These are phyloP conservation scores for Drosophila nr. fundita DNA, from an alignment of 2,888 invertebrate genomes.

Conservation along the genomic window DNA sequence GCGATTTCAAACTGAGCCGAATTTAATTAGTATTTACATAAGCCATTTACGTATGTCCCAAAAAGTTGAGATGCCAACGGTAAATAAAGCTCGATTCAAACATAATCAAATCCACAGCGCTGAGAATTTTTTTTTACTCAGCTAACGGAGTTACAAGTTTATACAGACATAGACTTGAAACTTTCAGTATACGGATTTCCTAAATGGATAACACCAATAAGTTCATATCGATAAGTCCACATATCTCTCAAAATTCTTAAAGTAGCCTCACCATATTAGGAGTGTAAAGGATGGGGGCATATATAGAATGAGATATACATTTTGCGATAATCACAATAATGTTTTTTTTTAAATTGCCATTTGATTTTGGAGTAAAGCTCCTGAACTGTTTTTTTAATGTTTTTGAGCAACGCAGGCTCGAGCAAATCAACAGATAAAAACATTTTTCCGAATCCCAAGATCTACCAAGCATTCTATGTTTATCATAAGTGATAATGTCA, in stretches of 20 bases:
- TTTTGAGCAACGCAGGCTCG: background rate
- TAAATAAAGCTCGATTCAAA: background rate
- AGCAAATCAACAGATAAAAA: background rate
- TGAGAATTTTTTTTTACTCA: background rate
- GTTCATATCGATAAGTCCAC: background rate
- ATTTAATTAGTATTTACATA: slow-evolving; percentile 5
- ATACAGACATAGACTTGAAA: background rate
- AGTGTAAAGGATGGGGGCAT: no score
- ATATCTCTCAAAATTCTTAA: background rate
- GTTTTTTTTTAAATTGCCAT: background rate
- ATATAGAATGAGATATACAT: background rate
- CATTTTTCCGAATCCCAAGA: background rate
- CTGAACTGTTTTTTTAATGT: background rate
- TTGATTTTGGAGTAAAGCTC: background rate
- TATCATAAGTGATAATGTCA: background rate
- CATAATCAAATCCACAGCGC: background rate
- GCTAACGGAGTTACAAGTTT: background rate
- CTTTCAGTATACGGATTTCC: background rate
- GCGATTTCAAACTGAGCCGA: background rate
- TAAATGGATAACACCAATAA: background rate
- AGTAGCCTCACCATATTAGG: background rate
- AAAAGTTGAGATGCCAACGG: slow-evolving; percentile 1
- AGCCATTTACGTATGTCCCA: background rate
- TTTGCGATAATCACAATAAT: background rate
- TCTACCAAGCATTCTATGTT: background rate